Base-by-base conservation (phyloP, 1,140 invertebrate genomes). In the Ptiloglossa arizonensis region DNA sequence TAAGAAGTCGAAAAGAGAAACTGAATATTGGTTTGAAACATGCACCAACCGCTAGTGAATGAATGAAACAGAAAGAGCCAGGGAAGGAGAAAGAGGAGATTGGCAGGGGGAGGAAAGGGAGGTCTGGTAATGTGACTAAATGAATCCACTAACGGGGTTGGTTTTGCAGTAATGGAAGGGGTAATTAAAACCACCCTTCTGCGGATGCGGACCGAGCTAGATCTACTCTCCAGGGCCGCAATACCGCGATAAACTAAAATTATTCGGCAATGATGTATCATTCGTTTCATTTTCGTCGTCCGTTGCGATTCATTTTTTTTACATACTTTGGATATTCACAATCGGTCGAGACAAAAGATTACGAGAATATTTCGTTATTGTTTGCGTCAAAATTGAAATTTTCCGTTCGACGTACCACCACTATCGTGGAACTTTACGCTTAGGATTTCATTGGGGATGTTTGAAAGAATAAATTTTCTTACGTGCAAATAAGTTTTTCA, bases 141-240 rank as follows among this genome's bases (percentile, higher is more conserved):
- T 87, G 86, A 88, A 88, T 88, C 86, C 86, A 82, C 81, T 88
- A 88, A 88, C 87, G 87, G 87, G 83, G 86, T 87, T 88, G 87
- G 86, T 87, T 81, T 81, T 82, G 70, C 83, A 67, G 79, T 83
- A 87, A 86, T 87, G 86, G 85, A 88, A 85, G 87, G 85, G 81
- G 86, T 89, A 87, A 87, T 89, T 89, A 89, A 89, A 89, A 89
- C 86, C 87, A 88, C 86, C 87, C 87, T 85, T 79, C 76, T 79
- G 74, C 80, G 81, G 81, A 73, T 77, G 60, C 73, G 60, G 78
- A 87, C 79, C 52, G 80, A 86, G 82, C 63, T 73, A 81, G 81
- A 78, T 78, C 64, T 52, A 59, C 63, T 74, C 73, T 41, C 24
- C 80, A 86, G 74, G 64, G 80, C 74, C 82, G 80, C 75, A 70